These are phyloP conservation scores for Synergus japonicus DNA, from an alignment of 2,888 invertebrate genomes.

Conservation along the genomic window DNA sequence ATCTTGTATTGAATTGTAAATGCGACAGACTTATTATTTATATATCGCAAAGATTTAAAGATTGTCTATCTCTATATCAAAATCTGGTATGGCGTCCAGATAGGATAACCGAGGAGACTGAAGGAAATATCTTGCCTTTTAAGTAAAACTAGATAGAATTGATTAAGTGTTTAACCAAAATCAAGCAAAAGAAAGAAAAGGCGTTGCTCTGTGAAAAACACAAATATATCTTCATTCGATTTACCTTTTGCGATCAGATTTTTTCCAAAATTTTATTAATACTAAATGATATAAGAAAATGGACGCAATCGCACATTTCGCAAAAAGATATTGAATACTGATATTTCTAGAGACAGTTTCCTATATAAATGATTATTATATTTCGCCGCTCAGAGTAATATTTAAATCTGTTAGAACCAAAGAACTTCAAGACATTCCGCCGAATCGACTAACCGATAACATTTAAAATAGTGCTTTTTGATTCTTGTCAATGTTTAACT, in stretches of 20 bases:
- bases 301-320: background rate
- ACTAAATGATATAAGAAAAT: background rate
- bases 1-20: conserved; percentile 19
- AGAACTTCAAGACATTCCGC: conserved; percentile 30
- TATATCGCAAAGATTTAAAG: conserved; percentile 50
- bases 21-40: conserved; percentile 57
- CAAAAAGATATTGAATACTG: background rate
- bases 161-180: background rate
- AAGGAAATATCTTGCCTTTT: conserved; percentile 72
- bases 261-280: background rate
- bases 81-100: conserved; percentile 64
- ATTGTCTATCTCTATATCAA: conserved; percentile 60
- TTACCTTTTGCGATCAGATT: background rate
- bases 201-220: background rate
- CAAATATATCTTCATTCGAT: background rate
- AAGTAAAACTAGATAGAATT: conserved; percentile 36
- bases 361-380: background rate
- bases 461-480: background rate
- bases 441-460: conserved; percentile 5
- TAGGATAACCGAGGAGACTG: conserved; percentile 71
- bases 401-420: conserved; percentile 3
- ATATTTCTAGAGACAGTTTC: background rate
- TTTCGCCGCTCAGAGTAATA: conserved; percentile 7
- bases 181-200: background rate
- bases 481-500: conserved; percentile 22